A percentile compares a stretch with the other conserved stretches of the same genome.
These are phyloP conservation scores for Trachythela sp. DNA, from an alignment of 64 coral and sea anemone species.

Conservation along the genomic window DNA sequence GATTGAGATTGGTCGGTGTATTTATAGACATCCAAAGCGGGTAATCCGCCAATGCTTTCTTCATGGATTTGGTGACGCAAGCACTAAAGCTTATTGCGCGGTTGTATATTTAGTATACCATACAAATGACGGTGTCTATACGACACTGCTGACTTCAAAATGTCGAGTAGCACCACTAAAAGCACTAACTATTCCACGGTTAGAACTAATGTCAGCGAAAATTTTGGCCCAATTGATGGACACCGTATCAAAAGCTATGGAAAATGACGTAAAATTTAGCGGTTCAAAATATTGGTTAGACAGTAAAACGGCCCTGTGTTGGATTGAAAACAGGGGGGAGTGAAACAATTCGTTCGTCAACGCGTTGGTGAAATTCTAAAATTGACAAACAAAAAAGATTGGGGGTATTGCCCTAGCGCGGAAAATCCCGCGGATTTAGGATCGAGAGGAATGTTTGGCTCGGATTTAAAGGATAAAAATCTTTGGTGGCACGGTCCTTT, in stretches of 20 bases:
- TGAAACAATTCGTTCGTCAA: background rate
- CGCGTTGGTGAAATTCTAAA: background rate
- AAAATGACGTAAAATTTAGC: background rate
- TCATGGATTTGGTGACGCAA: background rate
- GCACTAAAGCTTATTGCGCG: background rate
- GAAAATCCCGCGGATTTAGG: constrained; percentile 25
- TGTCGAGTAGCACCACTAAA: background rate
- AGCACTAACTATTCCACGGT: background rate
- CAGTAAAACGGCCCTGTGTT: constrained; percentile 16
- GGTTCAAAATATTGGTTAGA: background rate
- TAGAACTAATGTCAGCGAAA: background rate
- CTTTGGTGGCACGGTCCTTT: constrained; percentile 27
- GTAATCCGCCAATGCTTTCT: background rate
- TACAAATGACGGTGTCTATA: background rate
- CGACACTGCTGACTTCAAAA: background rate
- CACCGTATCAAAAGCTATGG: constrained; percentile 21
- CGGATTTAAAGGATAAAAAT: background rate
- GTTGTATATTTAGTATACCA: background rate
- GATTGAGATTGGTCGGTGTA: no score
- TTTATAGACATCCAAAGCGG: no score
- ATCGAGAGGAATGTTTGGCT: constrained; percentile 19
- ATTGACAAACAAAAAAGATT: constrained; percentile 11
- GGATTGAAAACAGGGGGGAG: background rate
- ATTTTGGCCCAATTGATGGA: background rate
- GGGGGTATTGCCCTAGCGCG: constrained; percentile 21